These are phyloP conservation scores for Dreissena polymorpha DNA, from an alignment of 1,140 invertebrate species.

Conservation along the genomic window DNA sequence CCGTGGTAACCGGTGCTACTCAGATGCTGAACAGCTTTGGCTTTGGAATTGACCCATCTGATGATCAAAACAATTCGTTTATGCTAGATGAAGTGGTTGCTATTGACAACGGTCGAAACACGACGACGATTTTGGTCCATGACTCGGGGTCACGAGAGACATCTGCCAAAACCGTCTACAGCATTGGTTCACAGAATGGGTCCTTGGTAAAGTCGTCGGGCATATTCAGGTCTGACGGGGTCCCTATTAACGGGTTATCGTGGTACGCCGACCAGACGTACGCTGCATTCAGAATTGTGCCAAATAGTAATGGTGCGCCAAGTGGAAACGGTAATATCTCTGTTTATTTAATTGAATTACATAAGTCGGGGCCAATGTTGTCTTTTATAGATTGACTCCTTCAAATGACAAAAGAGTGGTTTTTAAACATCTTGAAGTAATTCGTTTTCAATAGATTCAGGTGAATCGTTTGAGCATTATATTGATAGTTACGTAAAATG, in stretches of 20 bases:
- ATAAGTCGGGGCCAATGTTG: background rate
- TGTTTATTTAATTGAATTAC: background rate
- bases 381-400: no score
- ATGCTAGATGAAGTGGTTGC: slow-evolving; percentile 39
- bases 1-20: slow-evolving; percentile 32
- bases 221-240: slow-evolving; percentile 30
- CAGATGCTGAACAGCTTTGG: slow-evolving; percentile 15
- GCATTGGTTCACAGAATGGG: slow-evolving; percentile 34
- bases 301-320: background rate
- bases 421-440: no score
- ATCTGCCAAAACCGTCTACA: slow-evolving; percentile 4
- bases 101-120: slow-evolving; percentile 30
- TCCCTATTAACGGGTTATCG: slow-evolving; percentile 37
- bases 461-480: no score
- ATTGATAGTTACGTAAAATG: no score
- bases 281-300: slow-evolving; percentile 32
- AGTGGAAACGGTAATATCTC: no score
- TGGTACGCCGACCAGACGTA: slow-evolving; percentile 31
- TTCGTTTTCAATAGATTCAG: no score
- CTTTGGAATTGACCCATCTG: slow-evolving; percentile 29
- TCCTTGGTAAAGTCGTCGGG: slow-evolving; percentile 21
- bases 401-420: no score
- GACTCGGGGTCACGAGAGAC: slow-evolving; percentile 5
- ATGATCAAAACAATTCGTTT: background rate
- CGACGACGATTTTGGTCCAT: slow-evolving; percentile 31